These are phyloP conservation scores for Heteropelma amictum DNA, from an alignment of 2,888 invertebrate species.

Conservation along the genomic window DNA sequence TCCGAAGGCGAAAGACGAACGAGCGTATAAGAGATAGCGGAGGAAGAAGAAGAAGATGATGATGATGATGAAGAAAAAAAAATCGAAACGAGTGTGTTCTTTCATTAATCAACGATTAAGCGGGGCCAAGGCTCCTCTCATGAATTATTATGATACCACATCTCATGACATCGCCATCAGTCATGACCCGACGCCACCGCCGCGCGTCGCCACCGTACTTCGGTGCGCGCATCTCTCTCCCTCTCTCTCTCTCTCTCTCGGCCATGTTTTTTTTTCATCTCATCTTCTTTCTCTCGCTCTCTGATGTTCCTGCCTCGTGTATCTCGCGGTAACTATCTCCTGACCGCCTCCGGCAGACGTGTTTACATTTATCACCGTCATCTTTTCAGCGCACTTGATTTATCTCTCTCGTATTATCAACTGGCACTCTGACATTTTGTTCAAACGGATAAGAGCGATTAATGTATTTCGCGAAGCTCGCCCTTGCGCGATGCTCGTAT, in stretches of 20 bases:
- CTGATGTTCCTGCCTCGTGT: slow-evolving; percentile 45
- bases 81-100: slow-evolving; percentile 70
- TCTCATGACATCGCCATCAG: slow-evolving; percentile 77
- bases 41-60: slow-evolving; percentile 36
- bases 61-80: slow-evolving; percentile 57
- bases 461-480: too few species aligned
- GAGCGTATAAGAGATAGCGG: slow-evolving; percentile 17
- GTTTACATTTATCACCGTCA: slow-evolving; percentile 78
- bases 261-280: slow-evolving; percentile 17
- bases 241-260: slow-evolving; percentile 16
- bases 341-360: slow-evolving; percentile 66
- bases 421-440: slow-evolving; percentile 77
- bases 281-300: slow-evolving; percentile 9
- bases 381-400: slow-evolving; percentile 77
- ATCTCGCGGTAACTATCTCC: slow-evolving; percentile 58
- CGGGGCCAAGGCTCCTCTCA: slow-evolving; percentile 71
- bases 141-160: slow-evolving; percentile 77
- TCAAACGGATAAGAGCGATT: slow-evolving; percentile 75
- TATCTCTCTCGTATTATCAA: slow-evolving; percentile 76
- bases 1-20: slow-evolving; percentile 38
- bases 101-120: slow-evolving; percentile 77
- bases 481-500: too few species aligned
- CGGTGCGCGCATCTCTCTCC: slow-evolving; percentile 26
- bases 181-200: slow-evolving; percentile 69
- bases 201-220: slow-evolving; percentile 54